Conservation (phyloP, 1,140 invertebrate genomes). For the Paralvinella palmiformis region DNA sequence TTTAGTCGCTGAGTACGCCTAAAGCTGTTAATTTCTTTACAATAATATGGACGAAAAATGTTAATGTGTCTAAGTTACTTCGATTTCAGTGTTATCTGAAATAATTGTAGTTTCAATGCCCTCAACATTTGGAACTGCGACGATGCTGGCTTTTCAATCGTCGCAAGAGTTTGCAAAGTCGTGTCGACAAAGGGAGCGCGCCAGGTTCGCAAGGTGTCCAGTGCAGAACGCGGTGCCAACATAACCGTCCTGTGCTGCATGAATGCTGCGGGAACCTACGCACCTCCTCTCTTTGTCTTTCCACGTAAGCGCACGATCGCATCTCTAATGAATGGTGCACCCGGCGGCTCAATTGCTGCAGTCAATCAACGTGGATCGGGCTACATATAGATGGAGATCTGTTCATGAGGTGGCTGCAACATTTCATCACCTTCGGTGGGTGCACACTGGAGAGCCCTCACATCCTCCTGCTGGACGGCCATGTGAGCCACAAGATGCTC, state of each 20-base stretch:
- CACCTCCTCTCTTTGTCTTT: background rate
- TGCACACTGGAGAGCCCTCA: too few species aligned
- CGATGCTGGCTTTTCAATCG: background rate
- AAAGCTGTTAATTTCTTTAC: too few species aligned
- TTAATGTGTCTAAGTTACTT: too few species aligned
- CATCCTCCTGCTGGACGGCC: slow-evolving; percentile 41
- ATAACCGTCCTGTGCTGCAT: background rate
- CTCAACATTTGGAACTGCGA: slow-evolving; percentile 1
- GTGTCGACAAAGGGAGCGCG: background rate
- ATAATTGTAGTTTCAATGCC: too few species aligned
- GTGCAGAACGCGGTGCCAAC: background rate
- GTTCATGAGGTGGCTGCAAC: background rate
- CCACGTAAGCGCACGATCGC: background rate
- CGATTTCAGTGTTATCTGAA: too few species aligned
- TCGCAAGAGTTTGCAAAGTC: background rate
- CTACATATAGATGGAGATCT: background rate
- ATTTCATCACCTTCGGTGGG: too few species aligned
- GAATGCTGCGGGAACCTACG: background rate
- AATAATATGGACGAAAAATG: too few species aligned
- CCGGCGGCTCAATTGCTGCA: background rate
- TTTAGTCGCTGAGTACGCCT: too few species aligned
- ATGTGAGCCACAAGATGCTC: slow-evolving; percentile 24
- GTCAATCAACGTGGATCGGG: background rate
- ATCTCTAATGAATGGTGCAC: background rate
- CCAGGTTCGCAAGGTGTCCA: background rate